Evolutionary conservation across 2,113 vertebrate species (phyloP).

Genomic region (Oxyruncus cristatus): DNA sequence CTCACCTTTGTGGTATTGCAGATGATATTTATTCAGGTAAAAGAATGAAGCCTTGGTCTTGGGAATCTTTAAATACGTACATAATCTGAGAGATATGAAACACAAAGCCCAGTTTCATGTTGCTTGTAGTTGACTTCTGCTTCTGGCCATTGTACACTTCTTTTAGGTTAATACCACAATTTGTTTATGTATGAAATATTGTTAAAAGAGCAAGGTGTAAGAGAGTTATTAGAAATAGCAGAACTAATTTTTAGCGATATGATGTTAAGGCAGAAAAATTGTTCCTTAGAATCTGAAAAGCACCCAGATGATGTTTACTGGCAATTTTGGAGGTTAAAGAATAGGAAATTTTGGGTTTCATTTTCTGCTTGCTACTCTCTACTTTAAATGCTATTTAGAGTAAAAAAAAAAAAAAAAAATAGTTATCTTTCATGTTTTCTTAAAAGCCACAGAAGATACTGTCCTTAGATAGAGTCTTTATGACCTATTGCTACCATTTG

Average conservation of each 20-base stretch:
- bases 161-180: not conserved
- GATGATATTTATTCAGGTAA: not conserved
- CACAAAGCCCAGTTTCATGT: not conserved
- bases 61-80: not conserved
- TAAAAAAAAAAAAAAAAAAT: not conserved
- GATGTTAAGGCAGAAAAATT: not conserved
- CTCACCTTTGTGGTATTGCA: not conserved
- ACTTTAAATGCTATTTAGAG: not conserved
- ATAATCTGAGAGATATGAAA: not conserved
- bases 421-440: not conserved
- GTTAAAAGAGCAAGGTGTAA: not conserved
- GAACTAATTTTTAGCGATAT: not conserved
- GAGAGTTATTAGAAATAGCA: not conserved
- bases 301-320: not conserved
- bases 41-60: not conserved
- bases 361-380: not conserved
- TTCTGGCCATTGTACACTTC: not conserved
- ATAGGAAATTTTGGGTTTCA: rapidly evolving
- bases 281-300: not conserved
- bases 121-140: not conserved
- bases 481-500: not conserved
- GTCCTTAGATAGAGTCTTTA: not conserved
- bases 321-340: not conserved
- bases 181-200: not conserved
- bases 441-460: not conserved